Percentiles rank a stretch among this genome's conserved stretches.
Evolutionary conservation across 2,888 invertebrate species (phyloP).

Genomic region (Steromphala cineraria): DNA sequence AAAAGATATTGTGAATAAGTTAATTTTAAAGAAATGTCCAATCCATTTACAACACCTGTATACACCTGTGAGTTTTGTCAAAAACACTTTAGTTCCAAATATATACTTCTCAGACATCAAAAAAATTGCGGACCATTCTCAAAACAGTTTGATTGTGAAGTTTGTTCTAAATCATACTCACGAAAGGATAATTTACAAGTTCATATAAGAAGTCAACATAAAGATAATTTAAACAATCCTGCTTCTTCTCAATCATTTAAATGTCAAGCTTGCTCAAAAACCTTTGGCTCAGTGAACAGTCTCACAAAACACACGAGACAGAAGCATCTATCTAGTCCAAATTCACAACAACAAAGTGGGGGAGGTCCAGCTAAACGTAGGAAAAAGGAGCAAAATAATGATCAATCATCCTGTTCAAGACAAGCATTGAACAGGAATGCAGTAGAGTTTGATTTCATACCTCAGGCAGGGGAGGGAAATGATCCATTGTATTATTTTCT

Average conservation of each 20-base stretch:
- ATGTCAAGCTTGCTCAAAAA: not conserved
- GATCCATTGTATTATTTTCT: not conserved
- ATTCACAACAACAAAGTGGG: not conserved
- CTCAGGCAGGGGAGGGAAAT: not conserved
- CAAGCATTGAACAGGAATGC: not conserved
- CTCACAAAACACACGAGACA: not conserved
- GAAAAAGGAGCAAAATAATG: not conserved
- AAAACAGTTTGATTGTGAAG: not conserved
- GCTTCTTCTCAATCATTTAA: not conserved
- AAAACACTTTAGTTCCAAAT: too few species aligned
- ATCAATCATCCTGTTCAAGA: not conserved
- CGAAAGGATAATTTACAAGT: not conserved
- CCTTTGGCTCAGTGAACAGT: not conserved
- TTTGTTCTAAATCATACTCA: not conserved
- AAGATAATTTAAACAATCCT: not conserved
- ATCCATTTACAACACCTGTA: too few species aligned
- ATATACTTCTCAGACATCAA: too few species aligned
- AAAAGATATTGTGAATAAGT: too few species aligned
- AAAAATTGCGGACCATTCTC: not conserved
- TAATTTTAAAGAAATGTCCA: too few species aligned
- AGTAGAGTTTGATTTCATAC: not conserved
- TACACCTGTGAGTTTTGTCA: too few species aligned
- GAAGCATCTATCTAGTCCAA: too few species aligned
- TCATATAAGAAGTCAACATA: not conserved
- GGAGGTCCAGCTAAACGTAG: not conserved